phyloP scores from a whole-genome alignment of 2,888 invertebrate species.

The Caenorhabditis sp. region DNA sequence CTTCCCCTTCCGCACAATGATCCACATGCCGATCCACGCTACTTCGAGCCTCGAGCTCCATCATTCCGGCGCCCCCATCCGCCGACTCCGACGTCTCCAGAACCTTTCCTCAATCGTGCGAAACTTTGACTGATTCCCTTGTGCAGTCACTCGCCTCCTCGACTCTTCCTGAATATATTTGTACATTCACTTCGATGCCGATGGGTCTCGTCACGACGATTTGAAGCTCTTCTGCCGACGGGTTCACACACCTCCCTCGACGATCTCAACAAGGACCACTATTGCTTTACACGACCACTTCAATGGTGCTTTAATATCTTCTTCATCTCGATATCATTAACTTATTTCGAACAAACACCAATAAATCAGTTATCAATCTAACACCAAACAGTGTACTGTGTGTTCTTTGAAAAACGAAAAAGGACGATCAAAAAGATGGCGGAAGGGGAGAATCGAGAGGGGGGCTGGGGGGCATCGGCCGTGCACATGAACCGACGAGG shows the following conservation, averaged over 20 bases:
- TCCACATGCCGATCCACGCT: conserved; percentile 50
- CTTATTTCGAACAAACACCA: conserved; percentile 8
- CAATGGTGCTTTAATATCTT: conserved; percentile 30
- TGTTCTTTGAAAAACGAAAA: conserved; percentile 22
- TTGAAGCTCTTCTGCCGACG: conserved; percentile 9
- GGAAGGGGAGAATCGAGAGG: background rate
- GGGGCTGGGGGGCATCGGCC: background rate
- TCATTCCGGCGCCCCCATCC: conserved; percentile 19
- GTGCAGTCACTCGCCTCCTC: conserved; percentile 10
- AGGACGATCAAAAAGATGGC: too few species aligned
- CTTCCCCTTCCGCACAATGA: conserved; percentile 20
- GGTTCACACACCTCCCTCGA: conserved; percentile 20
- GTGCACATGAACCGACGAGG: conserved; percentile 37
- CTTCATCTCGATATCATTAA: conserved; percentile 7
- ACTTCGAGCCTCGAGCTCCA: conserved; percentile 48
- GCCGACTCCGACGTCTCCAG: conserved; percentile 37
- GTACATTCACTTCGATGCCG: conserved; percentile 33
- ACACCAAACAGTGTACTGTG: conserved; percentile 19
- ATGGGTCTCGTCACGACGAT: conserved; percentile 48
- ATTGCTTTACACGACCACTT: conserved; percentile 34
- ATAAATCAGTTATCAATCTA: conserved; percentile 22
- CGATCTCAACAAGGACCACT: conserved; percentile 41
- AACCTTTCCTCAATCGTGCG: conserved; percentile 40
- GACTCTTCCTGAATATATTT: conserved; percentile 27
- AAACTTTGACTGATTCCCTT: conserved; percentile 33